phyloP scores from a whole-genome alignment of 2,797 vertebrate genomes.

The Bradypodion pumilum region DNA sequence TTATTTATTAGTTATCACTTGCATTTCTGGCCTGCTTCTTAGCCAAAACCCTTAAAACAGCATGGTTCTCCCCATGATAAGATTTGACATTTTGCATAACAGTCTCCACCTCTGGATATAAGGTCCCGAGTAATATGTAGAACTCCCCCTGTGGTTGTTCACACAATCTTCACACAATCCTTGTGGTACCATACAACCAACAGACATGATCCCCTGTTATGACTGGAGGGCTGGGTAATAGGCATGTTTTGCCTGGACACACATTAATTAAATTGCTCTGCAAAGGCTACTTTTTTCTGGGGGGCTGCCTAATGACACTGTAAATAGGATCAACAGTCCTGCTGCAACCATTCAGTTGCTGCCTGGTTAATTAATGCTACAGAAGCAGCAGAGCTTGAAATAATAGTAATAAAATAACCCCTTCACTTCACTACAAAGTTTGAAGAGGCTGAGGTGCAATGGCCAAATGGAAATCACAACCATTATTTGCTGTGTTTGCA shows the following conservation, averaged over 20 bases:
- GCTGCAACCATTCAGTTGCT: neutral
- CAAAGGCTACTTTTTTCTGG: neutral
- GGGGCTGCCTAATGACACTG: neutral
- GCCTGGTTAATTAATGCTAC: slow-evolving; percentile 23
- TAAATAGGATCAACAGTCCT: neutral
- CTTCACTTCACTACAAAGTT: neutral
- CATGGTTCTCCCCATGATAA: too few relatives aligned
- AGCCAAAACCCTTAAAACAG: neutral
- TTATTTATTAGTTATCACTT: neutral
- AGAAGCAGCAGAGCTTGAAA: neutral
- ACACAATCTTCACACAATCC: neutral
- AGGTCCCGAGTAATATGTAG: neutral
- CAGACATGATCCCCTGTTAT: neutral
- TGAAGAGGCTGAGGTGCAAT: neutral
- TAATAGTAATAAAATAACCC: neutral
- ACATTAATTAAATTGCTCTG: slow-evolving; percentile 17
- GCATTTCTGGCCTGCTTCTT: too few relatives aligned
- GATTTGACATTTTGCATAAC: neutral
- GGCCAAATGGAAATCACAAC: neutral
- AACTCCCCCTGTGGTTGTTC: too few relatives aligned
- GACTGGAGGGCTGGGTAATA: neutral
- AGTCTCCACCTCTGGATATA: neutral
- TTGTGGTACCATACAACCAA: neutral
- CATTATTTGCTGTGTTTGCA: neutral
- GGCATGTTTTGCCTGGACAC: neutral